Evolutionary conservation across 2,888 invertebrate species (phyloP), one percentile per base, ranked within the genome.

Genomic region (Disparrhopalites patrizii): DNA sequence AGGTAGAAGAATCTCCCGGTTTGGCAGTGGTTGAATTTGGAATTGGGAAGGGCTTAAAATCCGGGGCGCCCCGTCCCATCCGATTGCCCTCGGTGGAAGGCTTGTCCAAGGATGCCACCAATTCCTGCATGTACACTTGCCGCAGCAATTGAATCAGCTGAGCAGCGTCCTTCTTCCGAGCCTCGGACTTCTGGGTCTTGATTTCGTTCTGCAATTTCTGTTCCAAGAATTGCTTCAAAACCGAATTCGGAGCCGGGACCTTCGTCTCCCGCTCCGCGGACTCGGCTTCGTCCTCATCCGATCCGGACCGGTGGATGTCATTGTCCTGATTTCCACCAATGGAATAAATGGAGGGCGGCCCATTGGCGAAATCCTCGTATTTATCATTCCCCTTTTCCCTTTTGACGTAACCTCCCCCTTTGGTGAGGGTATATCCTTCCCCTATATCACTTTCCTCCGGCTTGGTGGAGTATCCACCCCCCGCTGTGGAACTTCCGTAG

Each of bases 11-110:
- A 36, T 7, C 7, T 10, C 7, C 25, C 3, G 47, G 47, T 13
- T 51, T 65, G 23, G 51, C 65, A 18, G 65, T 65, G 10, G 65
- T 65, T 8, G 58, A 50, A 51, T 65, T 65, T 38, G 65, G 65
- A 23, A 30, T 38, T 1, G 65, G 65, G 30, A 65, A 58, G 10
- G 65, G 65, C 20, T 20, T 50, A 20, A 65, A 65, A 8, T 28
- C 58, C 1, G 65, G 65, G 3, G 28, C 7, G 15, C 4, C 10
- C 10, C n/a, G 15, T 15, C 36, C 36, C 15, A 10, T 7, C 15
- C 15, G 7, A 36, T 36, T 36, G 18, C 40, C 3, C 13, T 40
- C 13, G 18, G 3, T 15, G 40, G 3, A 3, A 18, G 31, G 10
- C 20, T 18, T 31, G 3, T 54, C 20, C 25, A 66, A 30, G 30